Percentiles rank a stretch among this genome's conserved stretches.
These are phyloP conservation scores for Spodoptera litura DNA, from an alignment of 1,140 invertebrate genomes.

Conservation along the genomic window DNA sequence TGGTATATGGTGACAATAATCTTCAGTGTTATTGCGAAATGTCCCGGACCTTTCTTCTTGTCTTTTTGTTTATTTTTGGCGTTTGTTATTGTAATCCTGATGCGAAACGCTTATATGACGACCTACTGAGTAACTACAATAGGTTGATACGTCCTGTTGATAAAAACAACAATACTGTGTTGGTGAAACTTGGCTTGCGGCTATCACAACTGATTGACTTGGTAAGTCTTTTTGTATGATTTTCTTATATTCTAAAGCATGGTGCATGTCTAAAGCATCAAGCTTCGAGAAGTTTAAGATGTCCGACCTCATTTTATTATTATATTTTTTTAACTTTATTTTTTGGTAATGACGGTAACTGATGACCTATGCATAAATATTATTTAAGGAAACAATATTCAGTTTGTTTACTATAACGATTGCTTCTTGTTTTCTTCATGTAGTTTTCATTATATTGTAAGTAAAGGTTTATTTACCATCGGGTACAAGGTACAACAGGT, in stretches of 20 bases:
- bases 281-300: neutral
- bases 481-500: conserved; percentile 5
- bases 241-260: neutral
- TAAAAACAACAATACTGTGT: conserved; percentile 96
- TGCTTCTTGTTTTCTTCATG: too few species aligned
- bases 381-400: neutral
- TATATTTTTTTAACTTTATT: neutral
- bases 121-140: conserved; percentile 98
- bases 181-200: conserved; percentile 96
- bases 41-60: conserved; percentile 50
- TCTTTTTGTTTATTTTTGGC: conserved; percentile 60
- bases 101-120: conserved; percentile 97
- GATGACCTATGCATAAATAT: neutral
- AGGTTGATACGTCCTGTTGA: conserved; percentile 96
- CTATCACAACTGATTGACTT: conserved; percentile 98
- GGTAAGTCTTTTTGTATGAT: conserved; percentile 87
- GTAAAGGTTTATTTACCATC: neutral
- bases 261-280: too few species aligned
- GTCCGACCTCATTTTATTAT: neutral
- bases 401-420: neutral
- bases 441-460: too few species aligned
- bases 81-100: conserved; percentile 91
- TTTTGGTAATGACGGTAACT: neutral
- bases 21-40: conserved; percentile 47
- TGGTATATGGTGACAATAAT: conserved; percentile 44